phyloP scores from a whole-genome alignment of 2,113 vertebrate genomes.

The Melanocharis versteri region DNA sequence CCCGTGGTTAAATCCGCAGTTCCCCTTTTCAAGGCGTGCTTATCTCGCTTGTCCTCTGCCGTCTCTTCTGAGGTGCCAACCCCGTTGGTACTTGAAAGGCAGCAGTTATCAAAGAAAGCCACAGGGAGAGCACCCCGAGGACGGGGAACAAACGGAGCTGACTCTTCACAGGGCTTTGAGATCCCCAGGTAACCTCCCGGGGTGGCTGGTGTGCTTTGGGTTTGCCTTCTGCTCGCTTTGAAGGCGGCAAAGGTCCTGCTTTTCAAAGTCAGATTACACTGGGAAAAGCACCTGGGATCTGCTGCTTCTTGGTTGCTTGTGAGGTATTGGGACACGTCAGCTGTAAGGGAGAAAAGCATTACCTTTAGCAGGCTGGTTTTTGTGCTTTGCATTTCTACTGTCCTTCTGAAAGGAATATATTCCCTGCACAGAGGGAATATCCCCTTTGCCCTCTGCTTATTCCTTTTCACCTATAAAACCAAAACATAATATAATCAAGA shows the following conservation, averaged over 20 bases:
- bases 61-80: background rate
- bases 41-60: background rate
- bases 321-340: background rate
- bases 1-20: background rate
- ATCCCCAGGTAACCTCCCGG: background rate
- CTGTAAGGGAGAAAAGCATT: background rate
- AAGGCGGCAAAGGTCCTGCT: background rate
- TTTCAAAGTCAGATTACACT: background rate
- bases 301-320: background rate
- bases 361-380: background rate
- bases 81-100: background rate
- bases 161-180: background rate
- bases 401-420: background rate
- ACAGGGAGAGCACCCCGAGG: background rate
- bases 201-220: background rate
- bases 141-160: background rate
- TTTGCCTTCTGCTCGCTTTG: background rate
- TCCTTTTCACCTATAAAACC: background rate
- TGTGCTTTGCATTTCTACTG: background rate
- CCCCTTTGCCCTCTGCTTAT: background rate
- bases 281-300: background rate
- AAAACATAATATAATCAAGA: background rate
- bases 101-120: background rate
- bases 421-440: background rate
- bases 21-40: conserved; percentile 23